These are phyloP conservation scores for Eulemur rubriventer DNA, from an alignment of 2,797 vertebrate species.

Conservation along the genomic window DNA sequence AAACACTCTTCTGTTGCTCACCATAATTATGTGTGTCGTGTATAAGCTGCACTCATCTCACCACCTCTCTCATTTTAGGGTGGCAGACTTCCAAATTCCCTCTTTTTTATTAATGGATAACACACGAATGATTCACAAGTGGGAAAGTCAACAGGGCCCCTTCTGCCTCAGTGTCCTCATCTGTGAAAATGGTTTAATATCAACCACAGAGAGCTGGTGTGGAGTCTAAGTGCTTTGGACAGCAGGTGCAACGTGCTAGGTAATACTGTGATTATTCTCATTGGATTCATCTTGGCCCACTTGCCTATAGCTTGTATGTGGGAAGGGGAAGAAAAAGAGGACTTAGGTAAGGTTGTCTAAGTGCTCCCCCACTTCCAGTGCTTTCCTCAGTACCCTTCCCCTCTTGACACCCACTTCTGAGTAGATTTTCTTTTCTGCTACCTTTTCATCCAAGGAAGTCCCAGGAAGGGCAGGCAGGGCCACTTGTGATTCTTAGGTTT, in stretches of 20 bases:
- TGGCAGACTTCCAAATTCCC: slow-evolving; percentile 24
- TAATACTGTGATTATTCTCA: neutral
- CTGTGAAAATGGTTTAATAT: neutral
- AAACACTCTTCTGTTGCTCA: slow-evolving; percentile 40
- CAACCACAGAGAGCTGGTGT: neutral
- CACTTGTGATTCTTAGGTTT: neutral
- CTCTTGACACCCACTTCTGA: neutral
- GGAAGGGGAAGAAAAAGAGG: neutral
- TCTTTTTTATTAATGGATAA: slow-evolving; percentile 23
- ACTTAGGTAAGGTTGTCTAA: neutral
- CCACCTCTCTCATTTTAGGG: slow-evolving; percentile 2
- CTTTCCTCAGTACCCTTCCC: neutral
- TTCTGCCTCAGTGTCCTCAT: slow-evolving; percentile 18
- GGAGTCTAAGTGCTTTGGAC: neutral
- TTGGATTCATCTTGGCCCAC: neutral
- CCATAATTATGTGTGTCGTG: slow-evolving; percentile 28
- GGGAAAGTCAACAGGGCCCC: slow-evolving; percentile 37
- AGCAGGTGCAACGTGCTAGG: neutral
- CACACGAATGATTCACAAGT: neutral
- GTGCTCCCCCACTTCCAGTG: neutral
- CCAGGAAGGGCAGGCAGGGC: neutral
- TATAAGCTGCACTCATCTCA: neutral
- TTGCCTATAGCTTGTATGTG: neutral
- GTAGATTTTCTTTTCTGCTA: neutral
- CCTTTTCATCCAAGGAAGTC: neutral